phyloP scores from a whole-genome alignment of 2,888 invertebrate species.

The Standfussiana lucernea region DNA sequence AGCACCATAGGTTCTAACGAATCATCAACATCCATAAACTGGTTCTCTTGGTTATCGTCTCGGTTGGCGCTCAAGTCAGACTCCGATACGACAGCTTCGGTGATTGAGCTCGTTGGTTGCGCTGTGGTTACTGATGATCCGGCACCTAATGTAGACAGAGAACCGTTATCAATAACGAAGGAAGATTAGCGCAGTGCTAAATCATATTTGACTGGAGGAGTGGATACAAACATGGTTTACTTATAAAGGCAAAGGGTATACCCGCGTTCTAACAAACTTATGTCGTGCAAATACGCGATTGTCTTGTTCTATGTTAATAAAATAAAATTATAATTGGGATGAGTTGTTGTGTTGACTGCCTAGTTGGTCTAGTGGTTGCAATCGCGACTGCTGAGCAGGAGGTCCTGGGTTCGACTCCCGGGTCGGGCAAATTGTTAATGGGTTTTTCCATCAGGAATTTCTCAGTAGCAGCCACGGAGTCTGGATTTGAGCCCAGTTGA shows the following conservation, averaged over 20 bases:
- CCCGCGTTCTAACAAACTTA: neutral
- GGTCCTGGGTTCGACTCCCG: no score
- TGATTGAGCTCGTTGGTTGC: constrained; percentile 81
- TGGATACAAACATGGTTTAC: neutral
- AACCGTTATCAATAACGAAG: neutral
- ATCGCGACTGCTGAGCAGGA: no score
- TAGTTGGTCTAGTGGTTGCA: no score
- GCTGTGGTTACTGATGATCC: constrained; percentile 83
- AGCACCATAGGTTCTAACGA: constrained; percentile 91
- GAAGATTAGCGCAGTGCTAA: neutral
- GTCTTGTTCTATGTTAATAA: neutral
- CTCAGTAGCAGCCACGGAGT: no score
- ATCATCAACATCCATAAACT: constrained; percentile 91
- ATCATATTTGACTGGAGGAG: neutral
- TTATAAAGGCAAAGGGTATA: neutral
- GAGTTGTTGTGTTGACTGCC: no score
- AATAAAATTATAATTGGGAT: no score
- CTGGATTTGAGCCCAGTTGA: no score
- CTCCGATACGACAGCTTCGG: constrained; percentile 82
- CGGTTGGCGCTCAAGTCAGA: constrained; percentile 82
- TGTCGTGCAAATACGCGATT: neutral
- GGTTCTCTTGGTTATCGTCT: constrained; percentile 86
- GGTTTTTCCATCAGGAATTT: no score
- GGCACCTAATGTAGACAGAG: constrained; percentile 71
- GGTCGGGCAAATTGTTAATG: no score